Evolutionary conservation across 2,888 invertebrate genomes (phyloP), one percentile per base, ranked within the genome.

Genomic region (Sinhomidia bicolor): DNA sequence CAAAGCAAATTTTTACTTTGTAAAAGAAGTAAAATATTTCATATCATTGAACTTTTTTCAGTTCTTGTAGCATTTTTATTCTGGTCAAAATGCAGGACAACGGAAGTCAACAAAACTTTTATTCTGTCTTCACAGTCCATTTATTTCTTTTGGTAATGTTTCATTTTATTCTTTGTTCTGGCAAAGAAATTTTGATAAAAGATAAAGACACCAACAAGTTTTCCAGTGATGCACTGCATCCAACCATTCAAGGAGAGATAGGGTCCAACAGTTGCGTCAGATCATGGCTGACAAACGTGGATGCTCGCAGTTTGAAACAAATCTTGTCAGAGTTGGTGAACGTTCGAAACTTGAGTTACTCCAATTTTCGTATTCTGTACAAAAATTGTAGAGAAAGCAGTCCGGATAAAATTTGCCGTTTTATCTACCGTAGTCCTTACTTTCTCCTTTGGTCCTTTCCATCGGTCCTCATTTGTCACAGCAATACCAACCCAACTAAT

Each of bases 321-420:
- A 54, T 0, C n/a, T 17, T 78, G 0, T 9, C 29, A 7, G 54
- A 74, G 23, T 20, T 78, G 9, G 74, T 83, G 17, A 83, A 83
- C 26, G 74, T 83, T 29, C 26, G 74, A 74, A 83, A 74, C 0
- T 7, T 74, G 1, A 29, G n/a, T 17, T 78, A 78, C n/a, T 54
- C 78, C 5, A 1, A 32, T 9, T 78, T 54, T 32, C 51, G 78
- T 14, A 4, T 32, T 0, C 1, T 54, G 3, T 78, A 78, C 32
- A 78, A 32, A 29, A 12, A 17, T 17, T 78, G 78, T 23, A 78
- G 14, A 26, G 78, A 54, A 17, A 26, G 29, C 10, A 51, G 17
- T 47, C 14, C 9, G 10, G n/a, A 32, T 26, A 26, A 57, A n/a
- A 20, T 36, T 1, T 83, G 57, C 10, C 17, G 14, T 17, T 9